Conservation (phyloP, 2,888 invertebrate species). For the Epiblema foenella region DNA sequence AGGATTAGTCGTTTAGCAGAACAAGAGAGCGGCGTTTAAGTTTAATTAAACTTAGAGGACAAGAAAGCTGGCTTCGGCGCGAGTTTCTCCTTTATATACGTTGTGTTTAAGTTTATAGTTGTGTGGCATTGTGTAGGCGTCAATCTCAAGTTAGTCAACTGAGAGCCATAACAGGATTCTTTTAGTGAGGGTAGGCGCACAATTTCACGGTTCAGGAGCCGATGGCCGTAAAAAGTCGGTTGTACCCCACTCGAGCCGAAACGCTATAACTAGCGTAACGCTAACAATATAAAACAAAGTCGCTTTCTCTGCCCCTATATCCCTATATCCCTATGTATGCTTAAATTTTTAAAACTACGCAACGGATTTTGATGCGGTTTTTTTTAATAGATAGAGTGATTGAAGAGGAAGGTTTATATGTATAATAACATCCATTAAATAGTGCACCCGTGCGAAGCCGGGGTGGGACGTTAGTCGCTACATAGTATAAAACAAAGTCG, state of each 20-base stretch:
- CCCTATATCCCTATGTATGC: too few relatives aligned
- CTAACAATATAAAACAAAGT: too few relatives aligned
- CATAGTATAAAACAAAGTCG: too few relatives aligned
- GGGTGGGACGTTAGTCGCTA: too few relatives aligned
- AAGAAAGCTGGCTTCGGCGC: neutral
- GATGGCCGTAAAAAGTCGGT: slow-evolving; percentile 20
- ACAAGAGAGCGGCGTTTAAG: slow-evolving; percentile 15
- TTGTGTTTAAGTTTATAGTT: neutral
- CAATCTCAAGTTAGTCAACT: slow-evolving; percentile 17
- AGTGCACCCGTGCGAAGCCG: too few relatives aligned
- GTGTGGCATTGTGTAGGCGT: neutral
- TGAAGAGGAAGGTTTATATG: too few relatives aligned
- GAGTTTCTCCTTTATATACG: neutral
- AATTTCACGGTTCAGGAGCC: slow-evolving; percentile 22
- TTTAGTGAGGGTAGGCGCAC: slow-evolving; percentile 28
- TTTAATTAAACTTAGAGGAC: slow-evolving; percentile 25
- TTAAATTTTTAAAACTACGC: too few relatives aligned
- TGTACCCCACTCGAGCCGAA: neutral
- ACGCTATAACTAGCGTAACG: slow-evolving; percentile 1
- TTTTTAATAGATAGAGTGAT: too few relatives aligned
- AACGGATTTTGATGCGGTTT: too few relatives aligned
- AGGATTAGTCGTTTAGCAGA: slow-evolving; percentile 26
- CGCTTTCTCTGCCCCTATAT: too few relatives aligned
- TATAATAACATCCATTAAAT: too few relatives aligned
- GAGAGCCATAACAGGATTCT: slow-evolving; percentile 26